Base-by-base conservation (phyloP, 2,888 invertebrate genomes). In the Eumacrocentrus americanus region DNA sequence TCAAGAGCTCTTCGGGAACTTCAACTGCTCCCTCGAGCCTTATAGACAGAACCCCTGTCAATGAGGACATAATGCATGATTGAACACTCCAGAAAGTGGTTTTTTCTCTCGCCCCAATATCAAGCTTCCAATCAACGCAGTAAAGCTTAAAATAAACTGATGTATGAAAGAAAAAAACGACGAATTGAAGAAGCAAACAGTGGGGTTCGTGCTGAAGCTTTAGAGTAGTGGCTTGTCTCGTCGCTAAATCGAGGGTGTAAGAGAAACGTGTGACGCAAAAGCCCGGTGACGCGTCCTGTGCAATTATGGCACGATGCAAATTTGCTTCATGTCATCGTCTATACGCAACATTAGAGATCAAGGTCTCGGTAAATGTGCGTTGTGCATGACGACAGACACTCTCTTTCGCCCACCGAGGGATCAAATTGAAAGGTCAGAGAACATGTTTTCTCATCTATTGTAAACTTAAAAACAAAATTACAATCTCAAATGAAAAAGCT, bases 261-360 rank as follows among this genome's bases (percentile, higher is more conserved):
- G 16, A 18, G 29, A 29, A 29, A 29, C 9, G 29, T 29, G 29
- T 29, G 54, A 54, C 44, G 44, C 16, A 34, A 25, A 53, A 20
- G 44, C 44, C n/a, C 54, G 42, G 22, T 44, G 54, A 54, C 34
- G 29, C 29, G 54, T 42, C 29, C 29, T 34, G 34, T 44, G 42
- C 42, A 42, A 54, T 23, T 44, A 12, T 16, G 16, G n/a, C 29
- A 16, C 29, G 34, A 54, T 54, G 54, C 44, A 54, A 54, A 54
- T 54, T 54, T 22, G 18, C 42, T 54, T 42, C 16, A 34, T 54
- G 44, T 44, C 20, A 40, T 29, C 34, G 23, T 29, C 29, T 44
- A 42, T 44, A 25, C 44, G 54, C 44, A 44, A 54, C 54, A 44
- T 54, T 54, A 44, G 29, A 44, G 54, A 54, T 54, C 54, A 54